Conservation (phyloP, 2,888 invertebrate genomes). For the Neoitamus cyanurus region DNA sequence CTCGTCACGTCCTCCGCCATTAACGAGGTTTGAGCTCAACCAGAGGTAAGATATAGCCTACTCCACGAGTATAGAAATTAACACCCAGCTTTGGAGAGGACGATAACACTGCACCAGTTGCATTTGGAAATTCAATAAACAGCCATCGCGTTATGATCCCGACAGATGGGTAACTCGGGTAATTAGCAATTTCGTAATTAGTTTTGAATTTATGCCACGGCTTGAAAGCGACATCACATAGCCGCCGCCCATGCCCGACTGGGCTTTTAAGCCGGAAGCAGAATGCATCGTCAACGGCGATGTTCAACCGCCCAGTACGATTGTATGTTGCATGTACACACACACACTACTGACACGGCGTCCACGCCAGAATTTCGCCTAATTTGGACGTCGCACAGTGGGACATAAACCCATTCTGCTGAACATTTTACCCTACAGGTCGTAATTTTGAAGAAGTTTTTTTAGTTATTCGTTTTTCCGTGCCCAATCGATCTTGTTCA, state of each 20-base stretch:
- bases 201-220: conserved; percentile 32
- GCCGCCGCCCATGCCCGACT: background rate
- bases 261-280: background rate
- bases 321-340: too few species aligned
- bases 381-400: too few species aligned
- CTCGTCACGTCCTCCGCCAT: background rate
- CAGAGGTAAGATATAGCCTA: background rate
- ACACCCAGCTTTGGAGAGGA: background rate
- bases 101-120: conserved; percentile 19
- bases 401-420: too few species aligned
- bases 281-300: too few species aligned
- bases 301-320: too few species aligned
- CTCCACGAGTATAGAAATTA: background rate
- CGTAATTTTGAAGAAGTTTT: too few species aligned
- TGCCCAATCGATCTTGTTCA: too few species aligned
- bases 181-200: conserved; percentile 36
- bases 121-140: conserved; percentile 25
- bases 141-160: conserved; percentile 3
- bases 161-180: conserved; percentile 7
- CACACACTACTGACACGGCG: too few species aligned
- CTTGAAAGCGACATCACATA: background rate
- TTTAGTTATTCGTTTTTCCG: too few species aligned
- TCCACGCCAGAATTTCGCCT: too few species aligned
- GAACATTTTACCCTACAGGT: too few species aligned
- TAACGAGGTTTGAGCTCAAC: background rate